Evolutionary conservation across 2,113 vertebrate genomes (phyloP).

Genomic region (Thinocorus orbignyianus): DNA sequence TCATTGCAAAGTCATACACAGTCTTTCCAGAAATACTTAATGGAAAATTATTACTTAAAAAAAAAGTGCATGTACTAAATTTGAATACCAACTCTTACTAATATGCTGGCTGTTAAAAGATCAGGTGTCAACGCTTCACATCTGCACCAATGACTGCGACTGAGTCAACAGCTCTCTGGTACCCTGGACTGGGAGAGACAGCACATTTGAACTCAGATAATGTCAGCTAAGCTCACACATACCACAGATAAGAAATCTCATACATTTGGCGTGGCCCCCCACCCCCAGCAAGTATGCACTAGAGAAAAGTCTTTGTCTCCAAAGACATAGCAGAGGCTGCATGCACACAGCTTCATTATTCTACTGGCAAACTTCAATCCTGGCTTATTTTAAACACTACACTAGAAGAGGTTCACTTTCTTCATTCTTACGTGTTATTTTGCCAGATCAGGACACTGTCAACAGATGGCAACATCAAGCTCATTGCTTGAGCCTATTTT

Average conservation of each 20-base stretch:
- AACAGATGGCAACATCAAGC: neutral
- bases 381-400: neutral
- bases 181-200: neutral
- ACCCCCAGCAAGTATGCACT: neutral
- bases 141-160: neutral
- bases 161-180: neutral
- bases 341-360: neutral
- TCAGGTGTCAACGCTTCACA: neutral
- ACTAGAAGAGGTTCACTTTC: neutral
- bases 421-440: neutral
- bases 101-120: neutral
- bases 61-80: neutral
- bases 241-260: neutral
- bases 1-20: neutral
- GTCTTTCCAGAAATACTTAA: neutral
- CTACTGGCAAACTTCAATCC: neutral
- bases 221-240: neutral
- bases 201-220: fast-evolving
- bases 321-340: neutral
- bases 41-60: neutral
- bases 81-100: neutral
- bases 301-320: neutral
- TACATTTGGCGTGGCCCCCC: neutral
- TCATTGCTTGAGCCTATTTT: neutral
- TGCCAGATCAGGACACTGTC: neutral